Conservation (phyloP, 2,113 vertebrate species). For the Maccullochella peelii region DNA sequence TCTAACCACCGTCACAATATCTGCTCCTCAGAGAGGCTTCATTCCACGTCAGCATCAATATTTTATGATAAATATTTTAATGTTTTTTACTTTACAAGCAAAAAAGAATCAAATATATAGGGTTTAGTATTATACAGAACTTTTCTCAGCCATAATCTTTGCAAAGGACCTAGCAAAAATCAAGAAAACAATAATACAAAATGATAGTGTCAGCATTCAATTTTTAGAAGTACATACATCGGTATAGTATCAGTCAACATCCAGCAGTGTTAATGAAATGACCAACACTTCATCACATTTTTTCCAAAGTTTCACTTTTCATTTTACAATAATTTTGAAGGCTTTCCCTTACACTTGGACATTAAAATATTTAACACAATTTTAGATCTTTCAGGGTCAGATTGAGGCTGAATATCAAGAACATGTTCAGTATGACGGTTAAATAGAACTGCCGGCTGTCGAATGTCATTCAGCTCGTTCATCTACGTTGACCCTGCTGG, state of each 20-base stretch:
- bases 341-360: neutral
- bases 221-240: neutral
- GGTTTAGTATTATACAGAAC: neutral
- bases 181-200: no score
- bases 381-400: slow-evolving; percentile 24
- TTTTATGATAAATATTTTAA: neutral
- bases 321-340: neutral
- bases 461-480: neutral
- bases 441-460: neutral
- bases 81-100: neutral
- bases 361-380: slow-evolving; percentile 28
- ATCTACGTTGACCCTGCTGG: slow-evolving; percentile 14
- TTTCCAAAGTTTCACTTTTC: neutral
- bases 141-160: neutral
- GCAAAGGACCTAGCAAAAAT: neutral
- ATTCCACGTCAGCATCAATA: neutral
- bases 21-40: slow-evolving; percentile 24
- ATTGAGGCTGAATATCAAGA: slow-evolving; percentile 5
- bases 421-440: slow-evolving; percentile 10
- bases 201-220: neutral
- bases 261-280: neutral
- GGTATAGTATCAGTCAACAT: no score
- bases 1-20: slow-evolving; percentile 32
- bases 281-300: neutral
- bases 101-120: neutral